phyloP scores from a whole-genome alignment of 2,888 invertebrate genomes.

The Chironomus tentans region DNA sequence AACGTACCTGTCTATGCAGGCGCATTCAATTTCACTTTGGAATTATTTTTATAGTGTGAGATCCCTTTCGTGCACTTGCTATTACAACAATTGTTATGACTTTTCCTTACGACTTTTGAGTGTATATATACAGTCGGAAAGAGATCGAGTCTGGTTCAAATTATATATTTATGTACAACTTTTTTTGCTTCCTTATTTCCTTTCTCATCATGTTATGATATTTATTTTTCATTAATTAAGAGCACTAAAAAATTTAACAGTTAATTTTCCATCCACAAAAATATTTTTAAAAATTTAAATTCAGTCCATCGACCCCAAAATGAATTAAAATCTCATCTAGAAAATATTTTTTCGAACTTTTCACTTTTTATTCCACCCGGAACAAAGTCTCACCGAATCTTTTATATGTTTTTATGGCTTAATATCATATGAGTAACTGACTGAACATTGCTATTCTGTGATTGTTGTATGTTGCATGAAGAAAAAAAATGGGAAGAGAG shows the following conservation, averaged over 20 bases:
- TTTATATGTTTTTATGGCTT: conserved; percentile 16
- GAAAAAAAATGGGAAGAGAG: background rate
- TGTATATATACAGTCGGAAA: background rate
- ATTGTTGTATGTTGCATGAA: conserved; percentile 10
- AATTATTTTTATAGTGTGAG: too few relatives aligned
- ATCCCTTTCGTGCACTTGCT: conserved; percentile 9
- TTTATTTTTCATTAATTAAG: too few relatives aligned
- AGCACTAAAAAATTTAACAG: too few relatives aligned
- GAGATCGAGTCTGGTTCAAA: background rate
- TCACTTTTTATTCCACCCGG: too few relatives aligned
- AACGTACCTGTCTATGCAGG: background rate
- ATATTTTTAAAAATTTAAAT: too few relatives aligned
- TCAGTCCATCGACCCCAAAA: background rate
- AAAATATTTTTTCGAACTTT: background rate
- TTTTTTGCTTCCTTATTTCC: background rate
- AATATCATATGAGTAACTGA: conserved; percentile 24
- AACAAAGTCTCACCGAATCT: too few relatives aligned
- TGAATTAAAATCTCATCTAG: background rate
- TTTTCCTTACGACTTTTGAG: background rate
- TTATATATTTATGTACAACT: too few relatives aligned
- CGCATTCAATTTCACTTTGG: background rate
- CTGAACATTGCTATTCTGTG: conserved; percentile 15
- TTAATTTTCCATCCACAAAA: too few relatives aligned
- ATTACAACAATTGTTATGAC: background rate
- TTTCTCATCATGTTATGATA: background rate